Evolutionary conservation across 1,140 invertebrate genomes (phyloP).

Genomic region (Trichonephila clavipes): DNA sequence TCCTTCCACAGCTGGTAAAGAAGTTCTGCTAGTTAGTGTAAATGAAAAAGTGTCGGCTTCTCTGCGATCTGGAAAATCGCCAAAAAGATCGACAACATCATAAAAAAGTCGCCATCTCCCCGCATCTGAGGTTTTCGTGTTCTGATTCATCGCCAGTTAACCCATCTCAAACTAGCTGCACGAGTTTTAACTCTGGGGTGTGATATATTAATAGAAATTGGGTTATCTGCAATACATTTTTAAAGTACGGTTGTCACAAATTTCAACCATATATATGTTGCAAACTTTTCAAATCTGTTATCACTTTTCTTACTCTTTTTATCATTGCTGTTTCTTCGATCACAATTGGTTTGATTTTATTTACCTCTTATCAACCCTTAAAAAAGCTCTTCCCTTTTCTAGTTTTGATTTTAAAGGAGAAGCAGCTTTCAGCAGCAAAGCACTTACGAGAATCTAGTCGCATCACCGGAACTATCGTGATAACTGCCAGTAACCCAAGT

Average conservation of each 20-base stretch:
- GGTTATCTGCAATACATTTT: constrained; percentile 10
- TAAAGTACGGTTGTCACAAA: background rate
- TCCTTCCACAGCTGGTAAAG: background rate
- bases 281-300: background rate
- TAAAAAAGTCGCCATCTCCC: constrained; percentile 62
- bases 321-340: background rate
- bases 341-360: background rate
- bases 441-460: no score
- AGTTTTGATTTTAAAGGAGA: background rate
- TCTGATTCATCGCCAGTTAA: constrained; percentile 63
- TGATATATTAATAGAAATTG: constrained; percentile 59
- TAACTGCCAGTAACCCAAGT: no score
- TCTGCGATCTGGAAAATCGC: constrained; percentile 47
- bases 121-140: background rate
- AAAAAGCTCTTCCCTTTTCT: background rate
- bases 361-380: background rate
- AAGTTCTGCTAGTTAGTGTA: constrained; percentile 32
- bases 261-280: background rate
- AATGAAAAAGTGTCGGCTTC: constrained; percentile 24
- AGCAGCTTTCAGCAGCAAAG: no score
- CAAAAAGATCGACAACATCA: constrained; percentile 38
- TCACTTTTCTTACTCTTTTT: background rate
- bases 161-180: constrained; percentile 33
- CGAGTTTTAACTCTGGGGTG: constrained; percentile 21
- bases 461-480: no score